Conservation (phyloP, 2,113 vertebrate genomes). For the Diphyllodes magnificus region DNA sequence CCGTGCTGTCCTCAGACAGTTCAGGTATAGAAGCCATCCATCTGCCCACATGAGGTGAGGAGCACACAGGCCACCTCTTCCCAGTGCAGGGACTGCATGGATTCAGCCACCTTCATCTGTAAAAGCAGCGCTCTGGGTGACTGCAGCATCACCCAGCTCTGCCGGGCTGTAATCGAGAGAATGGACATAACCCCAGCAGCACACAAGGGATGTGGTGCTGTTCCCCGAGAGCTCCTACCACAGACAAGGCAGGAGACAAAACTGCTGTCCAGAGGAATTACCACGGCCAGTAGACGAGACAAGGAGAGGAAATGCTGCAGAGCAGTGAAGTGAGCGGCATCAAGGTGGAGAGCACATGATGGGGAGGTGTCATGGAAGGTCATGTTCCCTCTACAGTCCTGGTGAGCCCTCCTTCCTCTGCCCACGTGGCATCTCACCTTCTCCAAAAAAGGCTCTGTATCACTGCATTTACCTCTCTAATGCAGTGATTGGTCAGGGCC, state of each 20-base stretch:
- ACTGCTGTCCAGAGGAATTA: neutral
- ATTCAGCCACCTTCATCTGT: neutral
- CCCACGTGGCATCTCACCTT: neutral
- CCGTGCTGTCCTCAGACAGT: fast-evolving
- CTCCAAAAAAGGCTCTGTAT: neutral
- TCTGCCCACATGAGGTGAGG: fast-evolving
- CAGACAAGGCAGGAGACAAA: neutral
- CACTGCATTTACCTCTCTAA: neutral
- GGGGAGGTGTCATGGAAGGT: neutral
- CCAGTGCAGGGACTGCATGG: fast-evolving
- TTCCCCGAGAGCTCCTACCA: neutral
- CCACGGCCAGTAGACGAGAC: neutral
- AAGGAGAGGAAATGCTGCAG: neutral
- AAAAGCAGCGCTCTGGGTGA: neutral
- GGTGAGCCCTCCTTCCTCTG: neutral
- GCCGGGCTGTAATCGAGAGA: fast-evolving
- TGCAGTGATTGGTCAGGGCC: neutral
- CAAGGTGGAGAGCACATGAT: neutral
- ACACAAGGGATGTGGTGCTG: neutral
- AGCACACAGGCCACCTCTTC: neutral
- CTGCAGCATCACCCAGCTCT: neutral
- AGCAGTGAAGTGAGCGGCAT: neutral
- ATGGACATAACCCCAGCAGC: neutral
- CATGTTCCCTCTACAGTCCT: neutral
- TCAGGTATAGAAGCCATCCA: neutral